Evolutionary conservation across 2,888 invertebrate species (phyloP).

Genomic region (Aspidiotus rigidus): DNA sequence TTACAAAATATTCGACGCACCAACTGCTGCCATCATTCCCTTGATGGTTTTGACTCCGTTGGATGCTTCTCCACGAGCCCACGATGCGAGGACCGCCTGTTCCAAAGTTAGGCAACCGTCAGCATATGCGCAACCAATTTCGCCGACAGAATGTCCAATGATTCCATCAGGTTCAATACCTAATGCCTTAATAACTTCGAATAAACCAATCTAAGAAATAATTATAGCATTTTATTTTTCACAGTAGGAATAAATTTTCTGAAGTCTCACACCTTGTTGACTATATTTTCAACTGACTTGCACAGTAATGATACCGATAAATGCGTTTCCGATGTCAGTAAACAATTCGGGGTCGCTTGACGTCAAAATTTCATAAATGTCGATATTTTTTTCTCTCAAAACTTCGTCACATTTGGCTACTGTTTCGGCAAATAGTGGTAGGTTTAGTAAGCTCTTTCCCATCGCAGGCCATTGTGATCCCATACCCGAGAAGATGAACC

Average conservation of each 20-base stretch:
- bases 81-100: slow-evolving; percentile 53
- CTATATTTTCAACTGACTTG: slow-evolving; percentile 43
- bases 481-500: slow-evolving; percentile 68
- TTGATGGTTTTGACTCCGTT: slow-evolving; percentile 43
- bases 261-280: no score
- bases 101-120: slow-evolving; percentile 54
- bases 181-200: slow-evolving; percentile 53
- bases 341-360: slow-evolving; percentile 54
- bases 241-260: no score
- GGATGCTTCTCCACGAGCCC: slow-evolving; percentile 49
- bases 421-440: slow-evolving; percentile 63
- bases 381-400: slow-evolving; percentile 54
- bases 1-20: slow-evolving; percentile 35
- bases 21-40: slow-evolving; percentile 52
- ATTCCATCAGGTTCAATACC: slow-evolving; percentile 63
- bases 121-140: slow-evolving; percentile 56
- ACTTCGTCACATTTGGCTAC: slow-evolving; percentile 57
- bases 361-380: slow-evolving; percentile 55
- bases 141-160: slow-evolving; percentile 60
- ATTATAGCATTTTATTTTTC: neutral
- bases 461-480: slow-evolving; percentile 74
- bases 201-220: slow-evolving; percentile 49
- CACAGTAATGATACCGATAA: slow-evolving; percentile 62
- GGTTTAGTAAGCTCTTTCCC: slow-evolving; percentile 63
- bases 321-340: slow-evolving; percentile 59